These are phyloP conservation scores for Oryctes rhinoceros DNA, from an alignment of 1,140 invertebrate species.

Conservation along the genomic window DNA sequence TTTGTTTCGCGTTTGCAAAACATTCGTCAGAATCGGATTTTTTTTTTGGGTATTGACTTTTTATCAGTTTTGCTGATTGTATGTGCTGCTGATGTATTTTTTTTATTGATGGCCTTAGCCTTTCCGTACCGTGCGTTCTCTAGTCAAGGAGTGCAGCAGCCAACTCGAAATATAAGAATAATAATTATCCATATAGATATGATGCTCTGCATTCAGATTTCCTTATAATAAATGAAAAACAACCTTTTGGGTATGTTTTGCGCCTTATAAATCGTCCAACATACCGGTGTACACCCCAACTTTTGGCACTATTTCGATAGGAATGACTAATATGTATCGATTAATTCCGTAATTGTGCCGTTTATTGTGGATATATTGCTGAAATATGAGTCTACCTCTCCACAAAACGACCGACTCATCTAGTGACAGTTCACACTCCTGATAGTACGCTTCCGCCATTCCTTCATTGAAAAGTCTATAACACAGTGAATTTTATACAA, in stretches of 20 bases:
- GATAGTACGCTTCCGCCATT: not conserved
- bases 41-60: not conserved
- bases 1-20: too few relatives aligned
- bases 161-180: not conserved
- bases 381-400: too few relatives aligned
- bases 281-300: not conserved
- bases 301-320: not conserved
- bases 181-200: not conserved
- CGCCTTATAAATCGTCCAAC: not conserved
- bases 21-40: too few relatives aligned
- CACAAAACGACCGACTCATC: not conserved
- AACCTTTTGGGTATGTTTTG: not conserved
- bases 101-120: not conserved
- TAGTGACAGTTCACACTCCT: not conserved
- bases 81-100: not conserved
- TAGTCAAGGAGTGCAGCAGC: not conserved
- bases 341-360: not conserved
- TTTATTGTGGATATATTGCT: too few relatives aligned
- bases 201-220: not conserved
- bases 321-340: not conserved
- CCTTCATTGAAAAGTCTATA: not conserved
- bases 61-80: not conserved
- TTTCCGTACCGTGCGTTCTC: not conserved
- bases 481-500: not conserved
- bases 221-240: not conserved